Evolutionary conservation across 2,888 invertebrate genomes (phyloP).

Genomic region (Oscheius onirici): DNA sequence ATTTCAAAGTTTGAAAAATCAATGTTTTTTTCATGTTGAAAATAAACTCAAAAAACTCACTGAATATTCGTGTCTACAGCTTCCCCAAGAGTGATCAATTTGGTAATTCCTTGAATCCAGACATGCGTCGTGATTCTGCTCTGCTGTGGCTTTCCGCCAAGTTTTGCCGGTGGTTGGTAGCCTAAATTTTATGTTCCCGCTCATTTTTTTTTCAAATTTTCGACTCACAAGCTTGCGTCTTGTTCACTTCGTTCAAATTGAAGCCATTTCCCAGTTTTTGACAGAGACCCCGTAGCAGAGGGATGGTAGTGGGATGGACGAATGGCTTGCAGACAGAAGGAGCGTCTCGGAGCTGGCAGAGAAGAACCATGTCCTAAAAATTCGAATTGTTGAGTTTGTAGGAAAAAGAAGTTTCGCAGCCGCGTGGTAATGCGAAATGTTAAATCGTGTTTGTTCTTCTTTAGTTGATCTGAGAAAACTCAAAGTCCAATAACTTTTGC

Average conservation of each 20-base stretch:
- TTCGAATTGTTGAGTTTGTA: background rate
- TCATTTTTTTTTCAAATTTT: background rate
- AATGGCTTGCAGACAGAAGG: background rate
- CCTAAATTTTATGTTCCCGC: too few relatives aligned
- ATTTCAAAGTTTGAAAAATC: too few relatives aligned
- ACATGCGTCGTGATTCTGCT: background rate
- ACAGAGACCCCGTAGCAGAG: background rate
- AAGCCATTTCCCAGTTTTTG: background rate
- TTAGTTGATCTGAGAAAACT: too few relatives aligned
- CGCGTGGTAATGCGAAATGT: background rate
- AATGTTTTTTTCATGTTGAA: background rate
- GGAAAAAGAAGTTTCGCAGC: background rate
- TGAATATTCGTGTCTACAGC: background rate
- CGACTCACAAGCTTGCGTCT: background rate
- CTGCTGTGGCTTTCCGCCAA: background rate
- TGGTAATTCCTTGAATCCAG: background rate
- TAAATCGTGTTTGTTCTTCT: too few relatives aligned
- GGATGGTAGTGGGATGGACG: background rate
- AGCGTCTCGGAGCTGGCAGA: constrained; percentile 5
- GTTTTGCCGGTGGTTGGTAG: background rate
- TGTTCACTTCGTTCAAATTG: background rate
- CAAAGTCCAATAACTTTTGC: too few relatives aligned
- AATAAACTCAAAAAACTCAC: background rate
- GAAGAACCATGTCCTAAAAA: background rate
- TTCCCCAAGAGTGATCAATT: background rate